A percentile compares a stretch with the other conserved stretches of the same genome.
Evolutionary conservation across 2,888 invertebrate species (phyloP).

Genomic region (Pyrgus malvae): DNA sequence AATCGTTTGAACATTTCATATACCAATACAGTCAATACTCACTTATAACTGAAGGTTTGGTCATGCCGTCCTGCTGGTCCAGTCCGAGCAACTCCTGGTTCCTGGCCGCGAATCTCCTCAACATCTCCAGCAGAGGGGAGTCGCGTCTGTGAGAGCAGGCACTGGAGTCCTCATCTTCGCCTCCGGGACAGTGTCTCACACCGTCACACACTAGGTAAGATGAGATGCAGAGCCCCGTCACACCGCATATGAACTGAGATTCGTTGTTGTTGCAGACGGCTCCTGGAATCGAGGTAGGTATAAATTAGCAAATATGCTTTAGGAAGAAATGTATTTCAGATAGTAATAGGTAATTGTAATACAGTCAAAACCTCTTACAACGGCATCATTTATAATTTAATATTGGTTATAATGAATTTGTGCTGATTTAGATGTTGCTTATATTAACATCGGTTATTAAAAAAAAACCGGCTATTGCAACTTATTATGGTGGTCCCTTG

Average conservation of each 20-base stretch:
- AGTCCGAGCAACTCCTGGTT: constrained; percentile 70
- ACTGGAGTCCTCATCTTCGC: constrained; percentile 78
- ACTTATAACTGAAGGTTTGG: constrained; percentile 76
- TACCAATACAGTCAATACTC: constrained; percentile 40
- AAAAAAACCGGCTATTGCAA: too few relatives aligned
- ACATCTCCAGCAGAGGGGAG: constrained; percentile 67
- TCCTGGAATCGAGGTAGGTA: constrained; percentile 47
- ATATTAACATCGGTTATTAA: too few relatives aligned
- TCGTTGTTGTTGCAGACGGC: constrained; percentile 66
- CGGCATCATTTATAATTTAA: too few relatives aligned
- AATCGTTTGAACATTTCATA: too few relatives aligned
- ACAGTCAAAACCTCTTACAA: too few relatives aligned
- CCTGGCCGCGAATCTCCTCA: constrained; percentile 66
- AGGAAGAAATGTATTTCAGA: too few relatives aligned
- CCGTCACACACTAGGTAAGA: constrained; percentile 85
- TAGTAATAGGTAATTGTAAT: too few relatives aligned
- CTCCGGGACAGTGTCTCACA: constrained; percentile 84
- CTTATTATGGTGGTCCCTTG: too few relatives aligned
- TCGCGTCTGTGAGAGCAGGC: constrained; percentile 66
- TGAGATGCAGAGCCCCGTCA: constrained; percentile 82
- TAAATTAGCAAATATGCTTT: too few relatives aligned
- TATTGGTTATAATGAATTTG: too few relatives aligned
- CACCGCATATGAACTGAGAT: constrained; percentile 66
- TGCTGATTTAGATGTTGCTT: too few relatives aligned
- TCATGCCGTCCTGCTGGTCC: constrained; percentile 64